phyloP scores from a whole-genome alignment of 2,113 vertebrate species.

The Periophthalmodon schlosseri region DNA sequence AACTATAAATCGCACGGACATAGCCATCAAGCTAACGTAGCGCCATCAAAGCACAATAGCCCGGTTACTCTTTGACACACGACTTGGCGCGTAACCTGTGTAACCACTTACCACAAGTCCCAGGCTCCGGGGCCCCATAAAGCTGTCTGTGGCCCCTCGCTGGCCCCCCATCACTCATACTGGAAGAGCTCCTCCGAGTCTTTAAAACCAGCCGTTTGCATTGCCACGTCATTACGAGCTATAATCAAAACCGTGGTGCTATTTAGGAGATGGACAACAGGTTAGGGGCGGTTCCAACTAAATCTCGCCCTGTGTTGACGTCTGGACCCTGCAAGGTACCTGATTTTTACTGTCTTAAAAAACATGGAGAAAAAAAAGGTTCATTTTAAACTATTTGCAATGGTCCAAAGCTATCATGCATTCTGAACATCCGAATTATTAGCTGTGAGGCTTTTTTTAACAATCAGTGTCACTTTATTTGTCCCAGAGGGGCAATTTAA shows the following conservation, averaged over 20 bases:
- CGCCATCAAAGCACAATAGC: conserved; percentile 3
- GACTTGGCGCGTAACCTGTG: background rate
- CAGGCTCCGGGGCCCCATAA: background rate
- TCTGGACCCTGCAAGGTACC: too few species aligned
- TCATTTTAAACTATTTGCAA: too few species aligned
- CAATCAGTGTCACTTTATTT: too few species aligned
- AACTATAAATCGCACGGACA: background rate
- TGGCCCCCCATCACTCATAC: conserved; percentile 1
- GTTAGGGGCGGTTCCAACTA: background rate
- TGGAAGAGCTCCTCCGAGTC: conserved; percentile 8
- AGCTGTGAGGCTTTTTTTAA: too few species aligned
- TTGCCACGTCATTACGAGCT: background rate
- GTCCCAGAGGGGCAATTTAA: too few species aligned
- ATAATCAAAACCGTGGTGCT: background rate
- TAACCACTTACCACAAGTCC: background rate
- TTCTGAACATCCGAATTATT: too few species aligned
- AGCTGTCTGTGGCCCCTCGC: conserved; percentile 7
- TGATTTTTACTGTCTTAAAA: too few species aligned
- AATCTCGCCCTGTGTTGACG: too few species aligned
- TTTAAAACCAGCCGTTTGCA: background rate
- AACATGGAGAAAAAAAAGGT: too few species aligned
- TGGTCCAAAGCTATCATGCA: too few species aligned
- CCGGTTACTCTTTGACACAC: background rate
- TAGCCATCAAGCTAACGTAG: background rate
- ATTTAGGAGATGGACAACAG: background rate